These are phyloP conservation scores for Cuculus canorus DNA, from an alignment of 2,797 vertebrate species.

Conservation along the genomic window DNA sequence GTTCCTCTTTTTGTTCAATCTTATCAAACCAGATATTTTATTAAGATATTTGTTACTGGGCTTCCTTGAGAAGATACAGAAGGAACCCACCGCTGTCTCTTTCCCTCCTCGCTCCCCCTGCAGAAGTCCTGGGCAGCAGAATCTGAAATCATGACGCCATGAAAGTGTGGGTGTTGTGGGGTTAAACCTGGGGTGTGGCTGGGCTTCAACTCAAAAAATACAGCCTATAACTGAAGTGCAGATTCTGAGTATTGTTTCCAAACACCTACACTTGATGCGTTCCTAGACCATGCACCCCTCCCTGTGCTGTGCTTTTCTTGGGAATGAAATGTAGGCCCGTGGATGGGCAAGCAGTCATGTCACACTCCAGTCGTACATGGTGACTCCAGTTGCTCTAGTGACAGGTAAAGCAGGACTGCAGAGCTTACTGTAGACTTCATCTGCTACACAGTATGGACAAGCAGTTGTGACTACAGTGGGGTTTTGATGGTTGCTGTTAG, in stretches of 20 bases:
- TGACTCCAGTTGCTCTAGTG: not conserved
- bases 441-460: fast-evolving
- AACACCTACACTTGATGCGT: not conserved
- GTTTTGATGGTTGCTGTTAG: not conserved
- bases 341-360: not conserved
- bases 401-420: not conserved
- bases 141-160: not conserved
- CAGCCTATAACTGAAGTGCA: not conserved
- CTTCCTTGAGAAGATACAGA: not conserved
- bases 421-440: not conserved
- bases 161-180: not conserved
- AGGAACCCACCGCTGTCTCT: not conserved
- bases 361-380: fast-evolving
- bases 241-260: not conserved
- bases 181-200: not conserved
- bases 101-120: not conserved
- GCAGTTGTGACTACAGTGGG: not conserved
- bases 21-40: not conserved
- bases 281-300: not conserved
- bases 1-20: not conserved
- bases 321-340: not conserved
- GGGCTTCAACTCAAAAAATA: not conserved
- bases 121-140: not conserved
- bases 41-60: not conserved
- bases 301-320: not conserved